These are phyloP conservation scores for Dromius quadrimaculatus DNA, from an alignment of 2,888 invertebrate species.

Conservation along the genomic window DNA sequence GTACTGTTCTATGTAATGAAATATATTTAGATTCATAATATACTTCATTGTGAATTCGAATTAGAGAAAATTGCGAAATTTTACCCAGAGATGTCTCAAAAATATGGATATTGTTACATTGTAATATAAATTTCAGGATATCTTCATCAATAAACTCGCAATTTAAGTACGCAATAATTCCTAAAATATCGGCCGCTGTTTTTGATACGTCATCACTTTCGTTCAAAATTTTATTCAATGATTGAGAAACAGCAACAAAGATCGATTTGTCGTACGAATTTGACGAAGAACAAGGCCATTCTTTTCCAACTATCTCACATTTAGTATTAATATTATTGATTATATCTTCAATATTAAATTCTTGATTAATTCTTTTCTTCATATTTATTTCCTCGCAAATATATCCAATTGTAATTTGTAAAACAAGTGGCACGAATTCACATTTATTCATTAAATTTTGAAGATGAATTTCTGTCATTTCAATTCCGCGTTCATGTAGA, in stretches of 20 bases:
- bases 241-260: neutral
- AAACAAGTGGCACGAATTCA: too few relatives aligned
- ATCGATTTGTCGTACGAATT: neutral
- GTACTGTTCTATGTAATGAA: neutral
- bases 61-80: neutral
- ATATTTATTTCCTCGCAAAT: neutral
- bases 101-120: neutral
- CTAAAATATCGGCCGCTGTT: neutral
- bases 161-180: neutral
- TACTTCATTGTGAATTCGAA: neutral
- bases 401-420: neutral
- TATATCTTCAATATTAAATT: neutral
- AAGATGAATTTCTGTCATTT: neutral
- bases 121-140: neutral
- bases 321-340: neutral
- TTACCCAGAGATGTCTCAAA: neutral
- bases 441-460: neutral
- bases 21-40: too few relatives aligned
- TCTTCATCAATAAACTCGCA: neutral
- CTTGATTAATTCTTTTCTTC: neutral
- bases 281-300: neutral
- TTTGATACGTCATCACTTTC: neutral
- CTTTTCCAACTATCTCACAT: neutral
- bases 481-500: neutral
- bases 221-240: neutral